Conservation (phyloP, 1,140 invertebrate species). For the Oreohelix idahoensis region DNA sequence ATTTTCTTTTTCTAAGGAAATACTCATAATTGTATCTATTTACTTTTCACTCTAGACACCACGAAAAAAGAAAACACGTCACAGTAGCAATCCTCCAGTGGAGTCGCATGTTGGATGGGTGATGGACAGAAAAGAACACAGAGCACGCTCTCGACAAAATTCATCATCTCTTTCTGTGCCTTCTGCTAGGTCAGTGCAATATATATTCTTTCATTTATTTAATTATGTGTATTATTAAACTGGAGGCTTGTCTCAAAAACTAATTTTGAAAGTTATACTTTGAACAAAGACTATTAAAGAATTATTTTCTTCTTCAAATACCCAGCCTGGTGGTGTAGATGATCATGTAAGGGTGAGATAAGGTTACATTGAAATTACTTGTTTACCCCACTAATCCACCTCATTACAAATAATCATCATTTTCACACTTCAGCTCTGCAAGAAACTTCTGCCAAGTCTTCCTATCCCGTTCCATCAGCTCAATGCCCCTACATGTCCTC, state of each 20-base stretch:
- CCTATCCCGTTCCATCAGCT: too few relatives aligned
- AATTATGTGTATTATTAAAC: background rate
- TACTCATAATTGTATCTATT: background rate
- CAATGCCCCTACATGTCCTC: too few relatives aligned
- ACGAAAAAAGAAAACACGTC: conserved; percentile 91
- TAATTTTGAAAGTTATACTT: background rate
- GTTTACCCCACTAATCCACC: too few relatives aligned
- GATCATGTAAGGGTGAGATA: too few relatives aligned
- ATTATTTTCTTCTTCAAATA: too few relatives aligned
- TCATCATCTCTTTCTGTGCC: conserved; percentile 58
- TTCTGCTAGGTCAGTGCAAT: conserved; percentile 41
- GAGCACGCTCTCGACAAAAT: conserved; percentile 62
- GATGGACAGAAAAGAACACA: conserved; percentile 70
- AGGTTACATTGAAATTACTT: too few relatives aligned
- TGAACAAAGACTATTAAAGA: too few relatives aligned
- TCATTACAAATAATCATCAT: too few relatives aligned
- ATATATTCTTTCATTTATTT: background rate
- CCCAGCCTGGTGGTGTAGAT: too few relatives aligned
- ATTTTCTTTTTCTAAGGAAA: too few relatives aligned
- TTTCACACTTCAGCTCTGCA: too few relatives aligned
- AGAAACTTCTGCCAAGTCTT: too few relatives aligned
- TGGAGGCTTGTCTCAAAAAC: background rate
- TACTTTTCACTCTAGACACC: conserved; percentile 70
- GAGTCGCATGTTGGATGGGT: conserved; percentile 98
- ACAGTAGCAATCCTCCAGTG: conserved; percentile 93